Percentiles rank a stretch among this genome's conserved stretches.
Evolutionary conservation across 2,113 vertebrate species (phyloP).

Genomic region (Barnardius zonarius): DNA sequence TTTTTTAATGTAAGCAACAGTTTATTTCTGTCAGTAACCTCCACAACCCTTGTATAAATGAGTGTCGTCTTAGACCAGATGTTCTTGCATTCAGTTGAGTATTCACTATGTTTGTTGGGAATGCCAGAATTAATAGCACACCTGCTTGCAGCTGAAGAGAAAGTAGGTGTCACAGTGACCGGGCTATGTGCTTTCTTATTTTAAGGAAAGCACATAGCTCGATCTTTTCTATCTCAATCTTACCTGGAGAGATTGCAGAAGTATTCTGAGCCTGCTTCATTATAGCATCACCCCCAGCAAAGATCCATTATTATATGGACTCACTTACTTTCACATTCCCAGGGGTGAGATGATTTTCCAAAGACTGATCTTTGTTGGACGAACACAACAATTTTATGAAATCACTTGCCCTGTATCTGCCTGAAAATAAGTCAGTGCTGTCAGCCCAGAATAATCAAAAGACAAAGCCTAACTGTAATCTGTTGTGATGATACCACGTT

Average conservation of each 20-base stretch:
- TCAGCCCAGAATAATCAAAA: constrained; percentile 23
- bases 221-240: not conserved
- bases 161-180: not conserved
- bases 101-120: not conserved
- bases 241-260: not conserved
- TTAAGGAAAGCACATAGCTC: not conserved
- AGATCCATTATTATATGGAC: not conserved
- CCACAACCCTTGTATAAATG: not conserved
- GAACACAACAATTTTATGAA: not conserved
- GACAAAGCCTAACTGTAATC: not conserved
- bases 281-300: not conserved
- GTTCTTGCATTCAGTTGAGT: not conserved
- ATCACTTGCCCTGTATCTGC: not conserved
- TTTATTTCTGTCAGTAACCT: not conserved
- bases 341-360: constrained; percentile 4
- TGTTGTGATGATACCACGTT: constrained; percentile 28
- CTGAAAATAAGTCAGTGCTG: not conserved
- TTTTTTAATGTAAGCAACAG: not conserved
- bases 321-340: not conserved
- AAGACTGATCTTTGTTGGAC: not conserved
- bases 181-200: not conserved
- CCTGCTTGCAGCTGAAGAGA: constrained; percentile 11
- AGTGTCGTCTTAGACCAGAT: not conserved
- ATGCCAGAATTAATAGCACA: not conserved
- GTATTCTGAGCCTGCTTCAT: not conserved